Base-by-base conservation (phyloP, 2,888 invertebrate species). In the Tenodera sinensis region DNA sequence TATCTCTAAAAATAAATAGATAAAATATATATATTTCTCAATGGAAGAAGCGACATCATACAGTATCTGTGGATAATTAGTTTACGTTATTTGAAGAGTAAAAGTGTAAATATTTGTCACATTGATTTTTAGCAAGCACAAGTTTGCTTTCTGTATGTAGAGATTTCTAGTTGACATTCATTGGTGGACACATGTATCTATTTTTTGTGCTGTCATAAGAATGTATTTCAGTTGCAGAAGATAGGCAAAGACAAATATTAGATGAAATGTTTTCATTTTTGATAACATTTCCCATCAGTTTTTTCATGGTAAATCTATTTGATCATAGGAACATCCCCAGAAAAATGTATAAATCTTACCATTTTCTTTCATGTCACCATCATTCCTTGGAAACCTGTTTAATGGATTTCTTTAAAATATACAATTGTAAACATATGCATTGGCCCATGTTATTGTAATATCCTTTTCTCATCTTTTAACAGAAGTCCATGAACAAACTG, bases 401-500 rank as follows among this genome's bases (percentile, higher is more conserved):
- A 42, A 71, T 6, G 25, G 54, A 71, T 71, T 71, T 34, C 84
- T 84, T 28, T 84, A 30, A 30, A 84, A 34, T 30, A 84, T 84
- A 84, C 84, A 84, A 27, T 27, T 20, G 14, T 30, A 34, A 84
- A 20, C 28, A 28, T 30, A 28, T 27, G 8, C 84, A 84, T 84
- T 84, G 20, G 28, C 28, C 28, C 34, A 34, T 34, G 27, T 84
- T 84, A 84, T 28, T 84, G 84, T 84, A 20, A 20, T 25, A 15
- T 71, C 54, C 25, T 71, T 71, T 25, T 88, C 83, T 84, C 84
- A 54, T 84, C 54, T 88, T 88, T 88, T 88, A 84, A 54, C 88
- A 88, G 30, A 84, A 88, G 27, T 88, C 47, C 83, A 88, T 88
- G 84, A 88, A 54, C 71, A 84, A 42, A 88, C 54, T 88, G 88